phyloP scores from a whole-genome alignment of 2,888 invertebrate genomes.

The Heliconius ismenius region DNA sequence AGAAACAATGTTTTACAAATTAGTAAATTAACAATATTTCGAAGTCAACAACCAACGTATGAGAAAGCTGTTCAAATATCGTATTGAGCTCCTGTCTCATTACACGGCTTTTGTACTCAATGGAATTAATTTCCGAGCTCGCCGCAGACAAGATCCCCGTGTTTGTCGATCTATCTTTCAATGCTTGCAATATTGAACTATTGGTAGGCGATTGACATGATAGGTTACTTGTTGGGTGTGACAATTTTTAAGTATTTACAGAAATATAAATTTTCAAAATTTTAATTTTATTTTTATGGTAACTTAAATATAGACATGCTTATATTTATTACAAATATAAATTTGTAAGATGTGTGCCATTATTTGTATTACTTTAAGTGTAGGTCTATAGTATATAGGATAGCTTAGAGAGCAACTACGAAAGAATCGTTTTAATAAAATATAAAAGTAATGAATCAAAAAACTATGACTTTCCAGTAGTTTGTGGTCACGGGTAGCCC shows the following conservation, averaged over 20 bases:
- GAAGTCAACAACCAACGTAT: not conserved
- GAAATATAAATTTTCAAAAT: no score
- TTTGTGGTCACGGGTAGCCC: no score
- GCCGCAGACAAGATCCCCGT: conserved; percentile 68
- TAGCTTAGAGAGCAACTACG: not conserved
- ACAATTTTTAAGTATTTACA: not conserved
- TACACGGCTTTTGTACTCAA: conserved; percentile 61
- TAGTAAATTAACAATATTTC: conserved; percentile 15
- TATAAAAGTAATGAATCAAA: not conserved
- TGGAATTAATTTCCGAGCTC: conserved; percentile 70
- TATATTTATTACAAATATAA: no score
- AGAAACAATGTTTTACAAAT: not conserved
- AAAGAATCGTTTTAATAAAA: not conserved
- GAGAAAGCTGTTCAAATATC: conserved; percentile 37
- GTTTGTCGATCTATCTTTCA: conserved; percentile 56
- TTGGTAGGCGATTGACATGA: conserved; percentile 37
- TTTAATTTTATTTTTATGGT: not conserved
- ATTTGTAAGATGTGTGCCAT: no score
- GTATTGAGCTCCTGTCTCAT: conserved; percentile 54
- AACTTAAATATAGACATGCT: no score
- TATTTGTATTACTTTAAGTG: no score
- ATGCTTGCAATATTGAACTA: conserved; percentile 39
- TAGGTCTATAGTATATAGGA: no score
- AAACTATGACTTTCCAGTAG: no score
- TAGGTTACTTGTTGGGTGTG: not conserved